Evolutionary conservation across 1,140 invertebrate species (phyloP), one percentile per base, ranked within the genome.

Genomic region (Pseudachorutes palmiensis): DNA sequence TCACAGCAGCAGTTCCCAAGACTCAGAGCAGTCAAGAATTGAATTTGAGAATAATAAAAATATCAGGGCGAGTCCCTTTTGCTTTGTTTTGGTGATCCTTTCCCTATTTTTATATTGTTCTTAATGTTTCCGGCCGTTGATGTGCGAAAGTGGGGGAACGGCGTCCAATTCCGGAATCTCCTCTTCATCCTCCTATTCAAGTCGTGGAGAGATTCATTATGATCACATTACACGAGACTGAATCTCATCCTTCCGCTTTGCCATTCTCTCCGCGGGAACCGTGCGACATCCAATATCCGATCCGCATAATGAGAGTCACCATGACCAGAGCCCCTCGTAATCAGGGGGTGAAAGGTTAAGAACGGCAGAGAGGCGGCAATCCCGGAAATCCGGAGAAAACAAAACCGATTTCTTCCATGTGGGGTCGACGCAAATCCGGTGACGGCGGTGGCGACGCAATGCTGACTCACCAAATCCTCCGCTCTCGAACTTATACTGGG

Each of bases 61-160:
- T n/a, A n/a, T n/a, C n/a, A n/a, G n/a, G n/a, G n/a, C n/a, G n/a
- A 41, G 61, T 45, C 61, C 33, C 45, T 45, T 45, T 45, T 30
- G 30, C 36, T 41, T 62, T 31, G 1, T 55, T 55, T 55, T 14
- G 12, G 3, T 26, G 9, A 55, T 41, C 30, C 28, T 41, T 45
- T 51, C 24, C 41, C 62, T 51, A 14, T 64, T 64, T 64, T 64
- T 22, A 41, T 36, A 33, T 14, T 29, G 30, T n/a, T 62, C 29
- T 48, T 28, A 45, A 28, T 45, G 33, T 45, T 63, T 29, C 33
- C 33, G 33, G 5, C 9, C 45, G 32, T 41, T 63, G 26, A n/a
- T 61, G 28, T 28, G 1, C 33, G 31, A 22, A 61, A 33, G 30
- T 29, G 2, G 22, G 62, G 45, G 45, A 63, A 31, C 26, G 62